Evolutionary conservation across 2,797 vertebrate species (phyloP).

Genomic region (Denticeps clupeoides): DNA sequence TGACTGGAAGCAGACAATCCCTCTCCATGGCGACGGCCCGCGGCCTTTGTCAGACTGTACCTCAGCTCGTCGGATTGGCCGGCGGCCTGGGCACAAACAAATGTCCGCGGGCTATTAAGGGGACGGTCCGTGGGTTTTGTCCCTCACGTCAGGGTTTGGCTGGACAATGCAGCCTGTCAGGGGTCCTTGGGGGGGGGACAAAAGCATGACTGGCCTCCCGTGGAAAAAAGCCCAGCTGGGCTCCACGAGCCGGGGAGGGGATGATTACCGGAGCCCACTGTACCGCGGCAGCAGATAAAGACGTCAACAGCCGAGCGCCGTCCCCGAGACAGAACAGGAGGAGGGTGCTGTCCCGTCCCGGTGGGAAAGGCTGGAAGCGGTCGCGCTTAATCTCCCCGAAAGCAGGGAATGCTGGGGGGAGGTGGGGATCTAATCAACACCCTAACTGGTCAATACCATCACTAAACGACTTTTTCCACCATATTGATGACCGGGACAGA

Average conservation of each 20-base stretch:
- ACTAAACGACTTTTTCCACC: no score
- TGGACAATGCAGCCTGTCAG: conserved; percentile 14
- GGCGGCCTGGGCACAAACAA: conserved; percentile 44
- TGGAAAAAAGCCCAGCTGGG: background rate
- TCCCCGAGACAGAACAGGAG: conserved; percentile 1
- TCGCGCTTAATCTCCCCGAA: no score
- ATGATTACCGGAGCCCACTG: background rate
- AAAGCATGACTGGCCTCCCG: background rate
- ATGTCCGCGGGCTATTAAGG: conserved; percentile 50
- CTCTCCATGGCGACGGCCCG: conserved; percentile 48
- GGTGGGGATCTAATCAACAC: no score
- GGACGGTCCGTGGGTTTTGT: conserved; percentile 38
- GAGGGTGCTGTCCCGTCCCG: background rate
- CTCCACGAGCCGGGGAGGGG: background rate
- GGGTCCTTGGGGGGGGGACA: conserved; percentile 5
- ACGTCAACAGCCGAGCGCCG: conserved; percentile 1
- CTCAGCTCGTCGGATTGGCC: conserved; percentile 50
- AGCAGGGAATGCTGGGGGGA: background rate
- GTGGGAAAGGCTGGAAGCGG: background rate
- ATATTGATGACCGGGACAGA: no score
- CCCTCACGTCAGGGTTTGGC: conserved; percentile 37
- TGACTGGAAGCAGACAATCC: conserved; percentile 63
- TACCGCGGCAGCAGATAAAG: conserved; percentile 1
- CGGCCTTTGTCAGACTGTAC: conserved; percentile 45
- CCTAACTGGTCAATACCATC: no score